Evolutionary conservation across 1,140 invertebrate species (phyloP).

Genomic region (Aphelenchoides avenae): DNA sequence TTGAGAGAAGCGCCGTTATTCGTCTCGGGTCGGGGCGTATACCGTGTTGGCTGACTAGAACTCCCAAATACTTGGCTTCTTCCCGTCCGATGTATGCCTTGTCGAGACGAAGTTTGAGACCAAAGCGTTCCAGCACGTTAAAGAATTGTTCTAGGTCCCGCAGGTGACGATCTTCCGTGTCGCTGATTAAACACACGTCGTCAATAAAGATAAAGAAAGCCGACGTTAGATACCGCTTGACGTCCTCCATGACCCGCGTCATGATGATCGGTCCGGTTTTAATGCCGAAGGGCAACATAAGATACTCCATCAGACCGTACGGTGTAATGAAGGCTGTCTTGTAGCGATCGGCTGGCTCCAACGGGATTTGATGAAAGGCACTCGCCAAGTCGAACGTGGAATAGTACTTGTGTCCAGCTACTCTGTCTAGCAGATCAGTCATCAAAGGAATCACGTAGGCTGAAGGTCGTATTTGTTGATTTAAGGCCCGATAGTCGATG

Average conservation of each 20-base stretch:
- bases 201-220: slow-evolving; percentile 19
- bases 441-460: slow-evolving; percentile 12
- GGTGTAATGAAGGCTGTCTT: slow-evolving; percentile 4
- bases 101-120: slow-evolving; percentile 8
- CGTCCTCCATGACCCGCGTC: not conserved
- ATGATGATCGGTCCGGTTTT: slow-evolving; percentile 4
- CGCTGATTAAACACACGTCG: slow-evolving; percentile 8
- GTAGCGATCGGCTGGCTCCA: slow-evolving; percentile 1
- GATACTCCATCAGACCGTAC: slow-evolving; percentile 5
- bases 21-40: slow-evolving; percentile 6
- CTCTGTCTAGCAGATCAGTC: slow-evolving; percentile 9
- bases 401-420: slow-evolving; percentile 11
- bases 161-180: slow-evolving; percentile 17
- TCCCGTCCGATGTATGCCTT: slow-evolving; percentile 14
- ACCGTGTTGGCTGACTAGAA: slow-evolving; percentile 4
- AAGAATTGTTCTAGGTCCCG: slow-evolving; percentile 11
- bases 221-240: not conserved
- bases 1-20: not conserved
- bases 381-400: slow-evolving; percentile 1
- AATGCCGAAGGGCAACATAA: slow-evolving; percentile 8
- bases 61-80: slow-evolving; percentile 14
- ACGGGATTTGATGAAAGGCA: slow-evolving; percentile 12
- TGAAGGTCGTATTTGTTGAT: slow-evolving; percentile 8
- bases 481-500: slow-evolving; percentile 14
- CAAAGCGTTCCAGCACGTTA: not conserved